Conservation (phyloP, 2,888 invertebrate genomes). For the Leistus spinibarbis region DNA sequence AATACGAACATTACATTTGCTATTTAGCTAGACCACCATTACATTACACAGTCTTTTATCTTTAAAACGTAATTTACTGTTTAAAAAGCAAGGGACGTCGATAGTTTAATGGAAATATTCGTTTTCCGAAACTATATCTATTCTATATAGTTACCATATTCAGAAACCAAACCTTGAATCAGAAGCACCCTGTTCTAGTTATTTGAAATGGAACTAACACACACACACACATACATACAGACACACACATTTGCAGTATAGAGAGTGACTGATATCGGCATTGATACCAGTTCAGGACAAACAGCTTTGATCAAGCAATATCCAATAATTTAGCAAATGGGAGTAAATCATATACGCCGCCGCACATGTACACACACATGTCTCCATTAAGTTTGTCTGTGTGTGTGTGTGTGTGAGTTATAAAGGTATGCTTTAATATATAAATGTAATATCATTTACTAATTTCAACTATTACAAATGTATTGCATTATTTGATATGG, state of each 20-base stretch:
- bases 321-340: not conserved
- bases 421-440: not conserved
- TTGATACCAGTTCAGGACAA: not conserved
- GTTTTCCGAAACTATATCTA: too few relatives aligned
- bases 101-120: too few relatives aligned
- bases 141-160: too few relatives aligned
- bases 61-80: too few relatives aligned
- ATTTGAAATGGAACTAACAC: slow-evolving; percentile 2
- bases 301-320: slow-evolving; percentile 8
- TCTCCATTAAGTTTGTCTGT: not conserved
- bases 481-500: too few relatives aligned
- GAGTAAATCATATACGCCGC: too few relatives aligned
- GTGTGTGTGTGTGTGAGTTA: not conserved
- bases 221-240: not conserved
- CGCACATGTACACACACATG: not conserved
- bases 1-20: not conserved
- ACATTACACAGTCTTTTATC: too few relatives aligned
- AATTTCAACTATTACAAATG: too few relatives aligned
- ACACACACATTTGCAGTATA: not conserved
- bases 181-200: not conserved
- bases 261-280: not conserved
- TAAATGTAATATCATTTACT: not conserved
- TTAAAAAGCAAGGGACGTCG: too few relatives aligned
- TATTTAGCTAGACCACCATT: too few relatives aligned
- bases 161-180: too few relatives aligned